A percentile compares a stretch with the other conserved stretches of the same genome.
These are phyloP conservation scores for Empis livida DNA, from an alignment of 2,888 invertebrate species.

Conservation along the genomic window DNA sequence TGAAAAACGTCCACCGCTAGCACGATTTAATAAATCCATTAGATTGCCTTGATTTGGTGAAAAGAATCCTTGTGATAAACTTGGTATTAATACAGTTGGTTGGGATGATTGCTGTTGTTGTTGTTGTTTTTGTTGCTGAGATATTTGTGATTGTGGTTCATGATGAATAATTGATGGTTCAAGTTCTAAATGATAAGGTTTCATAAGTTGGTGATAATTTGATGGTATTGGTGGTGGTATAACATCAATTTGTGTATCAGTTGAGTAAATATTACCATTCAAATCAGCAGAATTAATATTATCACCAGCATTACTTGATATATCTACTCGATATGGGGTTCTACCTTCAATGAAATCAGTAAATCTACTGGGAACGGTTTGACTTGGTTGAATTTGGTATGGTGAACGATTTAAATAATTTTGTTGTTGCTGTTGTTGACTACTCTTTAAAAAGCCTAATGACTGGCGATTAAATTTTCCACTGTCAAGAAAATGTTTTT, in stretches of 20 bases:
- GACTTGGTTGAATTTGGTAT: constrained; percentile 8
- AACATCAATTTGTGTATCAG: constrained; percentile 31
- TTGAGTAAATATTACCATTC: constrained; percentile 12
- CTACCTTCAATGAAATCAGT: constrained; percentile 28
- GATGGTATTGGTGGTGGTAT: constrained; percentile 28
- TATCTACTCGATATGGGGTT: constrained; percentile 56
- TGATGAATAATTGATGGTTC: constrained; percentile 25
- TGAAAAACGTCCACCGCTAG: constrained; percentile 1
- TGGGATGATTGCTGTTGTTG: not conserved
- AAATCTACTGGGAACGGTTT: not conserved
- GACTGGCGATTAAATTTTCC: constrained; percentile 8
- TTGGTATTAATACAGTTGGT: not conserved
- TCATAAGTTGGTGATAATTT: constrained; percentile 23
- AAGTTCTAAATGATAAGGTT: constrained; percentile 29
- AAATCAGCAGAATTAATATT: not conserved
- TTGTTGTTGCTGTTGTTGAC: constrained; percentile 13
- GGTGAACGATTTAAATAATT: not conserved
- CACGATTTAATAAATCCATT: constrained; percentile 3
- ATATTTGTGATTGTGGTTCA: not conserved
- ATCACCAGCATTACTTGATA: constrained; percentile 23
- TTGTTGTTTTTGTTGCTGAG: not conserved
- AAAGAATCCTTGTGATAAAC: not conserved
- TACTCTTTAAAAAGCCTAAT: constrained; percentile 14
- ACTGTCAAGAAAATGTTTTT: constrained; percentile 9
- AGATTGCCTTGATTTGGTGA: constrained; percentile 5